These are phyloP conservation scores for Trichechus manatus DNA, from an alignment of 2,113 vertebrate species.

Conservation along the genomic window DNA sequence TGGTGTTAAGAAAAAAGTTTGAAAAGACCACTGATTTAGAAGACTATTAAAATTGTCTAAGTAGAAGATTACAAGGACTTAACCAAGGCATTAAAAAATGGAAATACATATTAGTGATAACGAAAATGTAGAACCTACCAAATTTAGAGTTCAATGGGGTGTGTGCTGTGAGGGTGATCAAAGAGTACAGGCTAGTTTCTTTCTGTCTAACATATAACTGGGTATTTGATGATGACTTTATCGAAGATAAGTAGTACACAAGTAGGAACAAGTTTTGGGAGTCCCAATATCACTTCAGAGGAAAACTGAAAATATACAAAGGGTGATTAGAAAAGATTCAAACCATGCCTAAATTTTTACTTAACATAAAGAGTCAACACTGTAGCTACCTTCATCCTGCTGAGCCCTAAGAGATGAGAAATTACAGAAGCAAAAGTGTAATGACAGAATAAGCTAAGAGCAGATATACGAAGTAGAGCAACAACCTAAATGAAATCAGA, in stretches of 20 bases:
- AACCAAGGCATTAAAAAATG: neutral
- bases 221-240: slow-evolving; percentile 42
- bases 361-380: neutral
- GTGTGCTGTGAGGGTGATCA: neutral
- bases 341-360: neutral
- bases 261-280: neutral
- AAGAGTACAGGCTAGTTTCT: neutral
- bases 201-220: neutral
- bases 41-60: neutral
- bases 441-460: neutral
- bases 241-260: neutral
- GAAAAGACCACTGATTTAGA: neutral
- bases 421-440: neutral
- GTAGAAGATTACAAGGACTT: slow-evolving; percentile 6
- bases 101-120: neutral
- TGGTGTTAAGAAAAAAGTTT: slow-evolving; percentile 35
- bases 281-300: neutral
- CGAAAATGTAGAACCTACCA: neutral
- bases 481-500: slow-evolving; percentile 47
- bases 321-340: neutral
- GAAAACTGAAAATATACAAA: neutral
- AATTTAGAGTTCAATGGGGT: neutral
- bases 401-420: neutral
- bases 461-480: neutral
- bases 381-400: neutral